A percentile compares a stretch with the other conserved stretches of the same genome.
phyloP scores from a whole-genome alignment of 2,113 vertebrate species.

The Mohoua ochrocephala region DNA sequence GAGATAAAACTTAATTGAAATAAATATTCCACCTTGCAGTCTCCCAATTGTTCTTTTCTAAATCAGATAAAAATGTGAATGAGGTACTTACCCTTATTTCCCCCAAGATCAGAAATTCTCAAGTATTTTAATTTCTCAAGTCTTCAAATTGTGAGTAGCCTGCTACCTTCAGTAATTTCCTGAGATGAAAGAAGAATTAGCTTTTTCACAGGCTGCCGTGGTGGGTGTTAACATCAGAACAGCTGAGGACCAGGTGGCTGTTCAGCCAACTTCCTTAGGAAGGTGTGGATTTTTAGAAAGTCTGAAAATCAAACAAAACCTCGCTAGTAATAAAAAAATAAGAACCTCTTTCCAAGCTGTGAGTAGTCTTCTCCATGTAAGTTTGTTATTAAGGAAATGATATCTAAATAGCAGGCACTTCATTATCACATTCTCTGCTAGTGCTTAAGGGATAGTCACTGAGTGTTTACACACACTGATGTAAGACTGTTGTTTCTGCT shows the following conservation, averaged over 20 bases:
- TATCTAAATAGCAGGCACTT: conserved; percentile 58
- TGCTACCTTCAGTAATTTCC: neutral
- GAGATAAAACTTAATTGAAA: neutral
- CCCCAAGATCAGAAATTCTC: neutral
- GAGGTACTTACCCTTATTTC: neutral
- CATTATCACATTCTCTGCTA: conserved; percentile 24
- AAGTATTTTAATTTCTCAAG: neutral
- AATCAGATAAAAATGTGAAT: neutral
- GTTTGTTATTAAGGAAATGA: neutral
- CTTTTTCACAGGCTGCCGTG: neutral
- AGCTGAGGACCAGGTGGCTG: neutral
- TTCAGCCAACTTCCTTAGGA: neutral
- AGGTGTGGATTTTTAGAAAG: neutral
- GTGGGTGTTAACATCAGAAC: neutral
- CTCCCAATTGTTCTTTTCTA: neutral
- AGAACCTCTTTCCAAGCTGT: neutral
- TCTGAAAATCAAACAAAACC: neutral
- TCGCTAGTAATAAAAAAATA: neutral
- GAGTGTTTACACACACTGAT: conserved; percentile 62
- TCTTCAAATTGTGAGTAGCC: neutral
- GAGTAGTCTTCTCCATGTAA: neutral
- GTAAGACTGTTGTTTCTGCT: conserved; percentile 60
- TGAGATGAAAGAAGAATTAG: neutral
- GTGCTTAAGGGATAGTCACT: conserved; percentile 36
- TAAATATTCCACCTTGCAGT: neutral